Base-by-base conservation (phyloP, 2,113 vertebrate species). In the Pelecanoides urinatrix region DNA sequence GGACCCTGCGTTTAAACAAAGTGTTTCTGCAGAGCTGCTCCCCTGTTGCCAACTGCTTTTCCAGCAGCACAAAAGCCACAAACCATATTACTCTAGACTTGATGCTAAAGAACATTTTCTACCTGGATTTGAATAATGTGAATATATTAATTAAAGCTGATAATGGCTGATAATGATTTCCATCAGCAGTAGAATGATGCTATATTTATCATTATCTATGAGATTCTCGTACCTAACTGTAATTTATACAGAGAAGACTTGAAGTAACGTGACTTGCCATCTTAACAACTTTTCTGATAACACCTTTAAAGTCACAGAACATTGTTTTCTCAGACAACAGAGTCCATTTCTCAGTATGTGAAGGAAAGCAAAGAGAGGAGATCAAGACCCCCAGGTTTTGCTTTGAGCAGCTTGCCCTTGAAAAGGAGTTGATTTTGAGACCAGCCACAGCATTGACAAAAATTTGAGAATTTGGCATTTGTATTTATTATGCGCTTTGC, bases 51-150 rank as follows among this genome's bases (percentile, higher is more conserved):
- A 21, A 50, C 36, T 52, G 59, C 68, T 89, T 88, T 84, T 92
- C 90, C 58, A 38, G 36, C 81, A 29, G 62, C 32, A 86, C 62
- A 78, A 70, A 91, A 70, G 32, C 52, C 76, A 79, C 1, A 11
- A 83, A 50, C 80, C 61, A 10, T 55, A 65, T 65, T 93, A 81
- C 71, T 80, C 68, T 22, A 73, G 85, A 90, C 91, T 86, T 67
- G 82, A 77, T 77, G 89, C 73, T 86, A 90, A 94, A 70, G 96
- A 97, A 91, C 66, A 76, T 90, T 91, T 97, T 91, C 96, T 95
- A 96, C 96, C 96, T 95, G 96, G 90, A 96, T 96, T 94, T 97
- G 97, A 97, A 97, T 96, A 90, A 95, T 34, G 88, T 92, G 96
- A 97, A 95, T 95, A 89, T 71, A 96, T 94, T 96, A 96, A 97